Conservation (phyloP, 2,888 invertebrate species). For the Andrena marginata region DNA sequence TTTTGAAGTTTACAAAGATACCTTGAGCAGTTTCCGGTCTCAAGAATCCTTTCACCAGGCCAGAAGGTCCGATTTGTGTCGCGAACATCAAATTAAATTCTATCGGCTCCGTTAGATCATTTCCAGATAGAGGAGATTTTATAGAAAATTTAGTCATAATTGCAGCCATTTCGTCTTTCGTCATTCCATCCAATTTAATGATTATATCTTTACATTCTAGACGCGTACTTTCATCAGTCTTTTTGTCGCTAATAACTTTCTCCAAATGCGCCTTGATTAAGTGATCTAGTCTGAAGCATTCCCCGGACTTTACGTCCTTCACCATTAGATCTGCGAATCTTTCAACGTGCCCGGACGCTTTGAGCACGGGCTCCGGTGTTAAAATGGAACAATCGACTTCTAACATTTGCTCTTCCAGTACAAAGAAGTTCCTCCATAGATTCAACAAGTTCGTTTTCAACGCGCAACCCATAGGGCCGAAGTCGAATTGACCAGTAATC, state of each 20-base stretch:
- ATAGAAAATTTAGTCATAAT: conserved; percentile 95
- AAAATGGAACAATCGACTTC: conserved; percentile 99
- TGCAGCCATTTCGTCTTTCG: conserved; percentile 94
- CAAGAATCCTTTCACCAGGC: conserved; percentile 96
- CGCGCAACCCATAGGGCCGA: conserved; percentile 99
- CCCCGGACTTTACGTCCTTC: conserved; percentile 97
- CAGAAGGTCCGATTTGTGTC: conserved; percentile 98
- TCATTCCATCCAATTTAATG: conserved; percentile 96
- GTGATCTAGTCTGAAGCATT: conserved; percentile 99
- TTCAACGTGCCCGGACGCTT: conserved; percentile 99
- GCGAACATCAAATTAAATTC: conserved; percentile 99
- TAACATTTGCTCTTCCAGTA: conserved; percentile 99
- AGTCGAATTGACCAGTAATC: conserved; percentile 97
- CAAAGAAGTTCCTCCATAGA: conserved; percentile 97
- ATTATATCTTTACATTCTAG: conserved; percentile 92
- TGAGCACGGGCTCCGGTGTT: conserved; percentile 98
- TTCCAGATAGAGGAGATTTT: conserved; percentile 97
- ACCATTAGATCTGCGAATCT: conserved; percentile 99
- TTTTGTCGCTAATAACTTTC: conserved; percentile 94
- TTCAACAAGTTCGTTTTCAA: conserved; percentile 97
- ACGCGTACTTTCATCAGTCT: conserved; percentile 89
- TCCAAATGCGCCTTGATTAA: conserved; percentile 97
- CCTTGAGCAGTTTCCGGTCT: conserved; percentile 99
- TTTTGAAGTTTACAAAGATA: conserved; percentile 99
- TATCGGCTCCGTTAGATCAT: conserved; percentile 97